Conservation (phyloP, 1,140 invertebrate species). For the Mactra quadrangularis region DNA sequence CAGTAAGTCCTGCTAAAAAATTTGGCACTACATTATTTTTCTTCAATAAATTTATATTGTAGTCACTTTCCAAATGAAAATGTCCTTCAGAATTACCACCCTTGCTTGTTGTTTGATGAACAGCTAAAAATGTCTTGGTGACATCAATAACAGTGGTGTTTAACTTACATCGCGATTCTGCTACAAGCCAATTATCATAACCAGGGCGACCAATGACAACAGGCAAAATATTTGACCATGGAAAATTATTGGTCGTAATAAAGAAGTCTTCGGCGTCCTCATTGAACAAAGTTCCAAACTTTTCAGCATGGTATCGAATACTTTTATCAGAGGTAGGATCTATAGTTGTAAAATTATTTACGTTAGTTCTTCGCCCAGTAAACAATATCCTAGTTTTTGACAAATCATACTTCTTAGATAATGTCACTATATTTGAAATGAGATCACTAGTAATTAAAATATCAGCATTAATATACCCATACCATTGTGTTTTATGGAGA, state of each 20-base stretch:
- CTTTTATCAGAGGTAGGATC: conserved; percentile 15
- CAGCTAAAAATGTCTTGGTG: conserved; percentile 27
- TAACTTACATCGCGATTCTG: conserved; percentile 47
- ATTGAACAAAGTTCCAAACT: conserved; percentile 45
- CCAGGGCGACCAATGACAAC: conserved; percentile 64
- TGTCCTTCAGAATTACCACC: conserved; percentile 54
- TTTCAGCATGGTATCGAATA: conserved; percentile 9
- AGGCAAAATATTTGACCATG: conserved; percentile 63
- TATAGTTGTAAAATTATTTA: conserved; percentile 35
- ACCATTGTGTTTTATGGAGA: conserved; percentile 46
- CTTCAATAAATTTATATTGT: conserved; percentile 48
- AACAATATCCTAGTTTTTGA: conserved; percentile 28
- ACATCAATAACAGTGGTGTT: conserved; percentile 53
- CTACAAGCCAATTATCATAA: conserved; percentile 69
- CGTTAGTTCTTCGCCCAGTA: conserved; percentile 55
- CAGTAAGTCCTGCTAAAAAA: conserved; percentile 52
- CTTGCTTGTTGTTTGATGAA: conserved; percentile 58
- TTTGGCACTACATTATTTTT: conserved; percentile 46
- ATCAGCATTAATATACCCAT: conserved; percentile 62
- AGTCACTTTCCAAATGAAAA: conserved; percentile 14
- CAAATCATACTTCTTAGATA: conserved; percentile 29
- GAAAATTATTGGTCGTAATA: conserved; percentile 60
- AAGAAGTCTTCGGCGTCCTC: conserved; percentile 68
- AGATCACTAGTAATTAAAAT: conserved; percentile 58
- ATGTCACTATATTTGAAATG: conserved; percentile 28